A percentile compares a stretch with the other conserved stretches of the same genome.
Conservation (phyloP, 2,797 vertebrate species). For the Coluber constrictor region DNA sequence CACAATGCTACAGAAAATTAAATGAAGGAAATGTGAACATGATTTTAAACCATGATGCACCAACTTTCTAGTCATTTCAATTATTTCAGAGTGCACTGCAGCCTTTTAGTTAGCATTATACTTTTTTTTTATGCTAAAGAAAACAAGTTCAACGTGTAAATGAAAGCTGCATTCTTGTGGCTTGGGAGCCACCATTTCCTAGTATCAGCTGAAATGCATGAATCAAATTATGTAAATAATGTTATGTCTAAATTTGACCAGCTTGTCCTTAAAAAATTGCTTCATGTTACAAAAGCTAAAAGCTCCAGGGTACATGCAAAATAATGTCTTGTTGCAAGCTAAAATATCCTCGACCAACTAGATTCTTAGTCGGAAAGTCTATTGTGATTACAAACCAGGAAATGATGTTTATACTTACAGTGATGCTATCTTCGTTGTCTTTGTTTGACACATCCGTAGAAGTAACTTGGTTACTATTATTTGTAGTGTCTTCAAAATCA, state of each 20-base stretch:
- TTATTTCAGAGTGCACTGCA: not conserved
- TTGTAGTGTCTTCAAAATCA: slow-evolving; percentile 73
- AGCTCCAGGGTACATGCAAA: not conserved
- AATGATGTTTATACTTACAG: slow-evolving; percentile 79
- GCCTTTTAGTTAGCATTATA: not conserved
- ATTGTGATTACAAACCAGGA: slow-evolving; percentile 23
- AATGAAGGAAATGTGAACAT: not conserved
- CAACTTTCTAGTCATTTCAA: not conserved
- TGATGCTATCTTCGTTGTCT: slow-evolving; percentile 84
- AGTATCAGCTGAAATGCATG: slow-evolving; percentile 2
- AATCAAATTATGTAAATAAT: not conserved
- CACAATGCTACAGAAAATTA: not conserved
- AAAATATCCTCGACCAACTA: not conserved
- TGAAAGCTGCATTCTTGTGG: not conserved
- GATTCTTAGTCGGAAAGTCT: not conserved
- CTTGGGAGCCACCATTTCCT: not conserved
- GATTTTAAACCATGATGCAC: not conserved
- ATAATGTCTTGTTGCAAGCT: not conserved
- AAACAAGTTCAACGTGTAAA: slow-evolving; percentile 18
- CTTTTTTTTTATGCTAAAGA: not conserved
- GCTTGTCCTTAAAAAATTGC: not conserved
- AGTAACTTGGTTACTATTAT: slow-evolving; percentile 74
- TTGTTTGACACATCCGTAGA: slow-evolving; percentile 73
- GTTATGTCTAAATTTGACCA: slow-evolving; percentile 14
- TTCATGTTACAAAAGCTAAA: not conserved